Evolutionary conservation across 2,113 vertebrate genomes (phyloP).

Genomic region (Halcyon malimbica): DNA sequence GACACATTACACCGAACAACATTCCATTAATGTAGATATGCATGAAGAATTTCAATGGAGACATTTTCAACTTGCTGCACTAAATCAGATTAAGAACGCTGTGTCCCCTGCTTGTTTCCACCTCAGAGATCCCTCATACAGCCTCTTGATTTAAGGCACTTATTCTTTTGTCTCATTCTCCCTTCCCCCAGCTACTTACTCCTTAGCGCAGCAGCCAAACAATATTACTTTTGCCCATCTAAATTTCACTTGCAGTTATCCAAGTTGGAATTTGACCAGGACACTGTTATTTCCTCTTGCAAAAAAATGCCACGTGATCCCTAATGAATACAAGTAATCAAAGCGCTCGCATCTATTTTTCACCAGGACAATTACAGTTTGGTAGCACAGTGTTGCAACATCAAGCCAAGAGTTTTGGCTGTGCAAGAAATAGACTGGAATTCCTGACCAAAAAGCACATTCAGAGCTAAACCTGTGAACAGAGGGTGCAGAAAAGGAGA

Average conservation of each 20-base stretch:
- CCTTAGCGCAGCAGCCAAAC: neutral
- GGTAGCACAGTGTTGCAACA: neutral
- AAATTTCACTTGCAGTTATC: neutral
- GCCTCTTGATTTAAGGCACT: neutral
- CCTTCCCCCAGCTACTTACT: neutral
- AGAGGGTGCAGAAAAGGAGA: neutral
- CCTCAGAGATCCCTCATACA: neutral
- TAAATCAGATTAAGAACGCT: neutral
- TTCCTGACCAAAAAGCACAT: neutral
- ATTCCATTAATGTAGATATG: neutral
- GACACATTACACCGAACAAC: neutral
- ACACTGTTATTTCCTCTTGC: constrained; percentile 13
- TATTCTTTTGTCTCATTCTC: neutral
- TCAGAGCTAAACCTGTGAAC: neutral
- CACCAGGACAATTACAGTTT: neutral
- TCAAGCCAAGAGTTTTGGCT: neutral
- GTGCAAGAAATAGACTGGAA: neutral
- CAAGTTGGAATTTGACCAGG: constrained; percentile 37
- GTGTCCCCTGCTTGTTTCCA: neutral
- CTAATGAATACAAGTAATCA: neutral
- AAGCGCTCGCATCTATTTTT: neutral
- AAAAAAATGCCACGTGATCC: neutral
- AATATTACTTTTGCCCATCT: neutral
- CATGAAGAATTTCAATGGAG: neutral
- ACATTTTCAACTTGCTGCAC: neutral